phyloP scores from a whole-genome alignment of 2,113 vertebrate species.

The Nestor notabilis region DNA sequence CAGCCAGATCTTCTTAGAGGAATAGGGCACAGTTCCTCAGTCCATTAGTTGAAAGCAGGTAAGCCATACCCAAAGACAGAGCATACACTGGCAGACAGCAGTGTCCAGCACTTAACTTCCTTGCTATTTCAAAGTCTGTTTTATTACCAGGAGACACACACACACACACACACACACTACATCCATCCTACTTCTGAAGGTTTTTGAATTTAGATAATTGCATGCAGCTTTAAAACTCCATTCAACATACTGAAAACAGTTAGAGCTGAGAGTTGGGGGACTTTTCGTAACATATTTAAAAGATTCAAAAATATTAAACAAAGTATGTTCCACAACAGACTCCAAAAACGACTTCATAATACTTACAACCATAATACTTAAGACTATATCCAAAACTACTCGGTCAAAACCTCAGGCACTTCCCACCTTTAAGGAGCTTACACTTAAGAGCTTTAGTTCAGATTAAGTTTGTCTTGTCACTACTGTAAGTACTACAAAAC shows the following conservation, averaged over 20 bases:
- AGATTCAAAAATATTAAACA: background rate
- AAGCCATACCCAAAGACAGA: background rate
- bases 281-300: background rate
- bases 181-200: background rate
- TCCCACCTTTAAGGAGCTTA: slow-evolving; percentile 13
- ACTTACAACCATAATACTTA: background rate
- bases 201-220: background rate
- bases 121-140: background rate
- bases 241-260: background rate
- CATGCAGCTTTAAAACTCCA: background rate
- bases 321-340: background rate
- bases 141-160: background rate
- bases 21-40: background rate
- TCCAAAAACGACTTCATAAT: background rate
- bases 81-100: background rate
- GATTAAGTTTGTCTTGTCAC: background rate
- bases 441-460: background rate
- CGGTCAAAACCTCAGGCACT: background rate
- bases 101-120: background rate
- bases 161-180: background rate
- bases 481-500: background rate
- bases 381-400: background rate
- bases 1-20: background rate
- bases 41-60: background rate
- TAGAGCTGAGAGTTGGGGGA: background rate